phyloP scores from a whole-genome alignment of 2,113 vertebrate genomes.

The Cyanocitta stelleri region DNA sequence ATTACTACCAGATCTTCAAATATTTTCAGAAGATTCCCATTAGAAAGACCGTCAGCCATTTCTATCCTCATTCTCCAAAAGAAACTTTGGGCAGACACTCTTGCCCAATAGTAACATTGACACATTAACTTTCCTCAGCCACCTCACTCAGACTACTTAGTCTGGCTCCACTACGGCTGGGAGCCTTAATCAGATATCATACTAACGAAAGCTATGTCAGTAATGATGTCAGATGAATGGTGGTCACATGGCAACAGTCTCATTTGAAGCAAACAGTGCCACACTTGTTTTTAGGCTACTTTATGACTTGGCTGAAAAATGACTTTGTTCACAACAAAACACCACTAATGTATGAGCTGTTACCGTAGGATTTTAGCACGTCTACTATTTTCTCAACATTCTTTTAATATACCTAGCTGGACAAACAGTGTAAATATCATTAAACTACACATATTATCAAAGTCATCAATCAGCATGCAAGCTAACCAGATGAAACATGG shows the following conservation, averaged over 20 bases:
- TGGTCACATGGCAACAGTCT: conserved; percentile 60
- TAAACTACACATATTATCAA: conserved; percentile 39
- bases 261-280: conserved; percentile 72
- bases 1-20: conserved; percentile 5
- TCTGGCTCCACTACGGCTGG: conserved; percentile 76
- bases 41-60: conserved; percentile 40
- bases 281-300: conserved; percentile 70
- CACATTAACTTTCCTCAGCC: conserved; percentile 74
- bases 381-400: conserved; percentile 26
- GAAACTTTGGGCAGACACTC: conserved; percentile 52
- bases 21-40: conserved; percentile 37
- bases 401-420: conserved; percentile 26
- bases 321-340: conserved; percentile 69
- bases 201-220: conserved; percentile 64
- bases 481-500: conserved; percentile 15
- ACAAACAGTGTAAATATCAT: conserved; percentile 44
- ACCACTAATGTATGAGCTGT: conserved; percentile 67
- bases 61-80: conserved; percentile 9
- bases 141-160: conserved; percentile 68
- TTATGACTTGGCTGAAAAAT: conserved; percentile 77
- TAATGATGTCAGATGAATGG: conserved; percentile 77
- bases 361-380: conserved; percentile 54
- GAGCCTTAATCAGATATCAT: conserved; percentile 75
- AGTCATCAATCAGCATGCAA: conserved; percentile 14
- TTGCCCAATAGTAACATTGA: conserved; percentile 65